Conservation (phyloP, 2,113 vertebrate species). For the Lontra canadensis region DNA sequence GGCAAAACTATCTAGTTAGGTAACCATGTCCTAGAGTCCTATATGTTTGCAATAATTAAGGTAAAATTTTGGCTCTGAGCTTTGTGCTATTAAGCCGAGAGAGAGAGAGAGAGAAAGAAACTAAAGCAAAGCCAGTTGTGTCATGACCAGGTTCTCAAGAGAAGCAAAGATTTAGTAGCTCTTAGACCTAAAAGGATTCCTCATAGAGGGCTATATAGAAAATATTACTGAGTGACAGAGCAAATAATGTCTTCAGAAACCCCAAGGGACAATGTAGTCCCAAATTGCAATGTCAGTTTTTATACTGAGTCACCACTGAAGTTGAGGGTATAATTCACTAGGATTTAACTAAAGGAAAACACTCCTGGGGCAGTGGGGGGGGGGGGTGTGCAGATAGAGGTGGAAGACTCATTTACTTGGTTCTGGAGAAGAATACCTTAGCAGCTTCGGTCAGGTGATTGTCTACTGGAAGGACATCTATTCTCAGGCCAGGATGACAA, state of each 20-base stretch:
- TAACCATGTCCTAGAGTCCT: not conserved
- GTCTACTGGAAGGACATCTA: not conserved
- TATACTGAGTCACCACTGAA: not conserved
- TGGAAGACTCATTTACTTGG: not conserved
- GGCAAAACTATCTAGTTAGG: not conserved
- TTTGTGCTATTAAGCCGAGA: not conserved
- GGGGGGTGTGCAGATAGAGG: no score
- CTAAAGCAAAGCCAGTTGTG: not conserved
- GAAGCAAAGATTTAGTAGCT: slow-evolving; percentile 5
- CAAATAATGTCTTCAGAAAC: not conserved
- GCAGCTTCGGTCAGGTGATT: not conserved
- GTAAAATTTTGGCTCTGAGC: not conserved
- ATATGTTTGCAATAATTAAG: slow-evolving; percentile 15
- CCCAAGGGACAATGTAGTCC: not conserved
- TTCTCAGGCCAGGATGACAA: not conserved
- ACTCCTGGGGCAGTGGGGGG: not conserved
- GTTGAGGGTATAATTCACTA: not conserved
- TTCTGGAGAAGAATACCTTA: not conserved
- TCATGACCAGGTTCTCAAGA: slow-evolving; percentile 22
- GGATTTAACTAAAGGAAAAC: slow-evolving; percentile 9
- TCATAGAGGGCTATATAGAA: not conserved
- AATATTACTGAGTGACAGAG: not conserved
- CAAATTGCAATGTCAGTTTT: slow-evolving; percentile 31
- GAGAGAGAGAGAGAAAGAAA: not conserved
- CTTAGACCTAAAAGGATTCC: not conserved